Evolutionary conservation across 2,113 vertebrate species (phyloP), one percentile per base, ranked within the genome.

Genomic region (Odobenus rosmarus): DNA sequence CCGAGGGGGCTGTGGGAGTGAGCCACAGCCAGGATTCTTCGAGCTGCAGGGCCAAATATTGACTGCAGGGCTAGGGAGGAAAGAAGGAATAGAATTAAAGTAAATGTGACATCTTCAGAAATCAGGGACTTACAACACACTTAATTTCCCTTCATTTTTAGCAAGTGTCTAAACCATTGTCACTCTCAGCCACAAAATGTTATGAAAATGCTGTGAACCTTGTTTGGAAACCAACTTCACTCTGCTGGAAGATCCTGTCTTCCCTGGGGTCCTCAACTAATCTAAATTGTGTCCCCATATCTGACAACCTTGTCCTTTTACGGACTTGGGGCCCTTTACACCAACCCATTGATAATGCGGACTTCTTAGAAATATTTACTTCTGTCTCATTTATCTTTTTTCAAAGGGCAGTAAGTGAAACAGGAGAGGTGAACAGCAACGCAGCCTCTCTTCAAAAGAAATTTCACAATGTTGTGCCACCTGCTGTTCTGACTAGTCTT

Each of bases 41-140:
- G 98, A 83, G 99, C 99, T 4, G 98, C 98, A 0, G 99, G 98
- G 2, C 99, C 98, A 0, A 99, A 98, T 82, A 98, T 96, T 0
- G 99, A 99, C 74, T 99, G 99, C 11, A 99, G 97, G 93, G 99
- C 99, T 99, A 98, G 4, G 53, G 57, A 61, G 49, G 91, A 64
- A 55, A 96, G 53, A 95, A 79, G 71, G 42, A 59, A 80, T 7
- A 1, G 5, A 90, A 4, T 80, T 82, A 61, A 33, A 19, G 23
- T 86, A 42, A 57, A 8, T 1, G 5, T 24, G 77, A 13, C 80
- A 53, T 4, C 18, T 82, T 49, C 2, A 0, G 13, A 84, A 0
- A 0, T 9, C 74, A 61, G 64, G 81, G 19, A 24, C 21, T 49
- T n/a, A 16, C 16, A n/a, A 49, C 46, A 49, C 18, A 8, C 4